A percentile compares a stretch with the other conserved stretches of the same genome.
These are phyloP conservation scores for Phenganax subtilis DNA, from an alignment of 92 coral and sea anemone genomes.

Conservation along the genomic window DNA sequence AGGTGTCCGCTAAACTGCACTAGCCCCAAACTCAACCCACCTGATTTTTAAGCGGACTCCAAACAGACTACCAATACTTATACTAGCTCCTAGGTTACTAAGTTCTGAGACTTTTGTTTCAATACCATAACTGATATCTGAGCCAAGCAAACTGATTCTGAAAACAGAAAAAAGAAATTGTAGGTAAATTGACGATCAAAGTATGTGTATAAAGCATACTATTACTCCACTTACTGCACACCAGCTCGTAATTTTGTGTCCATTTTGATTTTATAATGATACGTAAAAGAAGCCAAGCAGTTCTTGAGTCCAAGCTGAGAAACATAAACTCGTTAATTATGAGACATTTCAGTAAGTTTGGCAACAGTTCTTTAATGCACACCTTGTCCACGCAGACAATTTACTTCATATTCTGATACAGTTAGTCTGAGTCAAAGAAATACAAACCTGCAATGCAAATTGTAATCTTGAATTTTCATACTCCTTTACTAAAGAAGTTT, in stretches of 20 bases:
- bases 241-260: slow-evolving; percentile 65
- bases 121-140: slow-evolving; percentile 68
- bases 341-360: background rate
- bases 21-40: slow-evolving; percentile 35
- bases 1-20: too few relatives aligned
- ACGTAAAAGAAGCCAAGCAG: slow-evolving; percentile 69
- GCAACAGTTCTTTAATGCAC: background rate
- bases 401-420: background rate
- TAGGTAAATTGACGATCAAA: background rate
- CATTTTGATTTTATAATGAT: slow-evolving; percentile 68
- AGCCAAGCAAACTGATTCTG: slow-evolving; percentile 75
- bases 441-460: slow-evolving; percentile 66
- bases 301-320: slow-evolving; percentile 60
- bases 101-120: slow-evolving; percentile 82
- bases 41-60: slow-evolving; percentile 86
- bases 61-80: slow-evolving; percentile 60
- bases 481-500: slow-evolving; percentile 70
- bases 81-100: slow-evolving; percentile 72
- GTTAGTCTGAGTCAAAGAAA: background rate
- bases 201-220: background rate
- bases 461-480: slow-evolving; percentile 61
- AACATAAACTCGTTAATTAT: background rate
- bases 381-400: background rate
- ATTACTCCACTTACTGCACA: slow-evolving; percentile 55
- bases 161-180: background rate